Evolutionary conservation across 2,113 vertebrate genomes (phyloP), one percentile per base, ranked within the genome.

Genomic region (Gobius niger): DNA sequence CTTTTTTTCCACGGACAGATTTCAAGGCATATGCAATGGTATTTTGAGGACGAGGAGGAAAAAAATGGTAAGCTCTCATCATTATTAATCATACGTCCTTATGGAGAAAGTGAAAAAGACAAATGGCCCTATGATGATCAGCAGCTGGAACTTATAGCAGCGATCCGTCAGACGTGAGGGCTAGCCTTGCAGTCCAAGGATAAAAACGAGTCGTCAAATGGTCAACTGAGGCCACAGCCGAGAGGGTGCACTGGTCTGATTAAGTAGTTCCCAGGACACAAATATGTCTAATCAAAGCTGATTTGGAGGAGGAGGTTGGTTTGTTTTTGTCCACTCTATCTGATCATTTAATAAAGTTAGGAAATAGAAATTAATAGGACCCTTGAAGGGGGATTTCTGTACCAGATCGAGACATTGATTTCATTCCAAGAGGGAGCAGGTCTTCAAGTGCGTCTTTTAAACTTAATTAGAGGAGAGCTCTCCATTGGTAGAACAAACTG

Each of bases 111-210:
- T 77, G 52, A 57, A 49, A 63, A 63, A 85, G 82, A 88, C 70
- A 70, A 75, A 90, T 87, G 71, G 54, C 70, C 70, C 18, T n/a
- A 60, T 2, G 56, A 81, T 72, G 78, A 82, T 82, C 87, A 91
- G 88, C 89, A 91, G 80, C 86, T 84, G 86, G 82, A 89, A 84
- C 76, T 81, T 85, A 83, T 86, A 76, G 78, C 77, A 75, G 64
- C 66, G 13, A 65, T 88, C 78, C 67, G 74, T 86, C 82, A 87
- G 54, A 40, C 66, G 75, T 85, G 81, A 87, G 54, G 24, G 69
- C 50, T 56, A 75, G 77, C 80, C 80, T 77, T 59, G 73, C 81
- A 73, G 69, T 61, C 68, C 77, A 75, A 72, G 65, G 73, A 82
- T 74, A 70, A 73, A 72, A 76, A 66, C 9, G 18, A 76, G 72